Conservation (phyloP, 2,888 invertebrate genomes). For the Hydroisotoma schaefferi region DNA sequence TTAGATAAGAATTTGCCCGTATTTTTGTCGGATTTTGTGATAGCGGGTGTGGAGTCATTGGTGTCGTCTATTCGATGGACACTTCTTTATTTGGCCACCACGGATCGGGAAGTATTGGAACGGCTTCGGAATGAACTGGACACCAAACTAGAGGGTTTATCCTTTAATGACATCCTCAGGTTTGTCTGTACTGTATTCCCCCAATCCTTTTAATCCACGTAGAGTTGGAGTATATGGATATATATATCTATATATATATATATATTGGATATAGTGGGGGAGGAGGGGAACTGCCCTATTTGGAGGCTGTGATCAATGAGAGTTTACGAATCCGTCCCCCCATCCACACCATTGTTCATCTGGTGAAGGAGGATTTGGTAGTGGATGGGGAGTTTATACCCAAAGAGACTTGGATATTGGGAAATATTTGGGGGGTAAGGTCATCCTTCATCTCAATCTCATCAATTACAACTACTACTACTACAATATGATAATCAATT, state of each 20-base stretch:
- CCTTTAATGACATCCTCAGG: neutral
- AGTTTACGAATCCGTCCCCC: neutral
- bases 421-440: conserved; percentile 2
- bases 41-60: neutral
- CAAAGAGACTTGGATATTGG: neutral
- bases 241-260: no score
- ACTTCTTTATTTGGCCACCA: neutral
- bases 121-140: neutral
- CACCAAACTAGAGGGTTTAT: neutral
- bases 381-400: neutral
- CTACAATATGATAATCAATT: no score
- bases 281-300: neutral
- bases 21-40: neutral
- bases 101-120: neutral
- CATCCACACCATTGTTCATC: neutral
- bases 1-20: neutral
- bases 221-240: no score
- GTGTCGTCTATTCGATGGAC: neutral
- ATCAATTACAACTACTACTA: no score
- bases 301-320: neutral
- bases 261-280: no score
- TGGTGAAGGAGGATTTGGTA: neutral
- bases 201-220: no score
- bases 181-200: no score
- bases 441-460: no score